phyloP scores from a whole-genome alignment of 2,113 vertebrate genomes.

The Trochalopteron elliotii region DNA sequence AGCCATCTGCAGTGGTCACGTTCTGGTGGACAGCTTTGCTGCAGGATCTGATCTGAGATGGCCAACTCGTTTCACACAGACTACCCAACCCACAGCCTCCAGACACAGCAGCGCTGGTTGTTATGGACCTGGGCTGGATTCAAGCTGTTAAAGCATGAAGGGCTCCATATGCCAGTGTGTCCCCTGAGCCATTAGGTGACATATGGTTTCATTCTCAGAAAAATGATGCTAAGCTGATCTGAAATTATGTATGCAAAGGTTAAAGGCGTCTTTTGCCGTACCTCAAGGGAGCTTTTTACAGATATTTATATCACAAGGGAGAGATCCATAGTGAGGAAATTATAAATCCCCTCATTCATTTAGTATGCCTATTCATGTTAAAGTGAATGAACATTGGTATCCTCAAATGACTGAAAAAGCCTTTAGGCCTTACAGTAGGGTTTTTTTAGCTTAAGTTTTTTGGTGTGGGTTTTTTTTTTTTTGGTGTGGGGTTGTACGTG shows the following conservation, averaged over 20 bases:
- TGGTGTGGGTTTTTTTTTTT: not conserved
- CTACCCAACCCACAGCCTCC: not conserved
- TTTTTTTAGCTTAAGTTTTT: not conserved
- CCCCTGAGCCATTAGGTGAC: slow-evolving; percentile 28
- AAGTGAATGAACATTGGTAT: not conserved
- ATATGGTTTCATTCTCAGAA: slow-evolving; percentile 33
- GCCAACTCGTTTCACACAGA: not conserved
- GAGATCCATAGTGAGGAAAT: not conserved
- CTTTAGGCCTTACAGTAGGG: not conserved
- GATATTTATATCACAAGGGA: not conserved
- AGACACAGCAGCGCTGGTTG: not conserved
- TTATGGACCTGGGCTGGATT: not conserved
- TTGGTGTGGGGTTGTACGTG: too few relatives aligned
- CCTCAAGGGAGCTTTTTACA: not conserved
- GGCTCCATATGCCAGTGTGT: not conserved
- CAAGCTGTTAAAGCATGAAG: not conserved
- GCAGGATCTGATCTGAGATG: not conserved
- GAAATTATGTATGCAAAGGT: slow-evolving; percentile 33
- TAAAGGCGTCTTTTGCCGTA: not conserved
- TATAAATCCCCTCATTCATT: not conserved
- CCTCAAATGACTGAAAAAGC: not conserved
- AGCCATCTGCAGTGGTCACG: not conserved
- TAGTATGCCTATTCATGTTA: not conserved
- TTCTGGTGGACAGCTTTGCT: not conserved
- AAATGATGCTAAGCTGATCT: slow-evolving; percentile 10